Evolutionary conservation across 1,140 invertebrate genomes (phyloP).

Genomic region (Penaeus indicus): DNA sequence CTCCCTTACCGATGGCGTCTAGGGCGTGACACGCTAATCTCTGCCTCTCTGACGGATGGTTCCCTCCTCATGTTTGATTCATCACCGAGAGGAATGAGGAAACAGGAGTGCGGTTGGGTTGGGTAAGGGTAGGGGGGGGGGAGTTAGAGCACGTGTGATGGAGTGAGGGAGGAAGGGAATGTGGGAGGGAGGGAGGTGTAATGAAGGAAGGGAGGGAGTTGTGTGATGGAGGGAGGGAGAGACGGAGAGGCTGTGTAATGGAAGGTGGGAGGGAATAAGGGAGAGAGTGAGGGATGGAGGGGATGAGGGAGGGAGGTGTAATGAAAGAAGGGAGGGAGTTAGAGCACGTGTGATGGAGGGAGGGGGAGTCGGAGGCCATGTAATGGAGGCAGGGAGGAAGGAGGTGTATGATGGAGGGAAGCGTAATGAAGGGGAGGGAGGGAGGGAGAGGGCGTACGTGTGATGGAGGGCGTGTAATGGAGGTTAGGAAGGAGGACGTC

Average conservation of each 20-base stretch:
- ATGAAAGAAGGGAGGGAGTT: not conserved
- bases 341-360: not conserved
- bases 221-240: not conserved
- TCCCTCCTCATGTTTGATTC: no score
- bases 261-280: not conserved
- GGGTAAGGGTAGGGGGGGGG: not conserved
- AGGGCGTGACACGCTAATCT: no score
- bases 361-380: not conserved
- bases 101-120: no score
- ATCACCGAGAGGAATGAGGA: no score
- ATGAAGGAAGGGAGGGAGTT: not conserved
- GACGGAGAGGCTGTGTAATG: not conserved
- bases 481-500: not conserved
- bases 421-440: not conserved
- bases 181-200: not conserved
- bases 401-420: not conserved
- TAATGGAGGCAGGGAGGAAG: not conserved
- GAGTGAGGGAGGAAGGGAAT: not conserved
- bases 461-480: not conserved
- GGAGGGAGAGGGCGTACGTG: not conserved
- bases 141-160: not conserved
- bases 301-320: not conserved
- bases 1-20: no score
- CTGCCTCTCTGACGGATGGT: no score
- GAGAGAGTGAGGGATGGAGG: not conserved